These are phyloP conservation scores for Ormyrus pomaceus DNA, from an alignment of 2,888 invertebrate species.

Conservation along the genomic window DNA sequence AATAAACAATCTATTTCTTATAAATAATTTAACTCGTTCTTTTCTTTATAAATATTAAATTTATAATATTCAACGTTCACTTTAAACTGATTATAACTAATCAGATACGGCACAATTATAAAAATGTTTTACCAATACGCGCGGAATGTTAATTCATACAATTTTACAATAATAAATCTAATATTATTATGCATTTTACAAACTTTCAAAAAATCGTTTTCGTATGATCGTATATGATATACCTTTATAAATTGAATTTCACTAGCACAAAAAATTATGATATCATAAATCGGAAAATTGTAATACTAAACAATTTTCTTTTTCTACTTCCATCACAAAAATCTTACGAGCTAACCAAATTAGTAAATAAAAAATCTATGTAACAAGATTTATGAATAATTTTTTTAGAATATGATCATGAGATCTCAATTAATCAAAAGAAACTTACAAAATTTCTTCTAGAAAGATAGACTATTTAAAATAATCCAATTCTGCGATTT, in stretches of 20 bases:
- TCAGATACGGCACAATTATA: slow-evolving; percentile 13
- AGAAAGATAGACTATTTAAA: slow-evolving; percentile 38
- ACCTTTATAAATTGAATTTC: slow-evolving; percentile 12
- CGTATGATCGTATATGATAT: background rate
- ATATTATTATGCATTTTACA: slow-evolving; percentile 21
- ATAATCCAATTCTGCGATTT: background rate
- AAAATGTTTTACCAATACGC: slow-evolving; percentile 23
- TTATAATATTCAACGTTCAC: slow-evolving; percentile 15
- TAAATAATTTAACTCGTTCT: slow-evolving; percentile 20
- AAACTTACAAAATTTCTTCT: slow-evolving; percentile 35
- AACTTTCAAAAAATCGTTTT: slow-evolving; percentile 28
- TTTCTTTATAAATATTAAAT: slow-evolving; percentile 27
- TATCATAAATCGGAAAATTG: background rate
- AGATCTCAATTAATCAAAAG: slow-evolving; percentile 25
- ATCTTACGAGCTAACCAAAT: slow-evolving; percentile 24
- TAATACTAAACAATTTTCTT: slow-evolving; percentile 14
- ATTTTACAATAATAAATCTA: slow-evolving; percentile 30
- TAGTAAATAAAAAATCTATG: slow-evolving; percentile 40
- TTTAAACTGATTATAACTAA: background rate
- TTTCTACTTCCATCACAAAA: slow-evolving; percentile 24
- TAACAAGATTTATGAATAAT: slow-evolving; percentile 29
- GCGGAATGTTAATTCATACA: slow-evolving; percentile 16
- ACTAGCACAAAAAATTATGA: slow-evolving; percentile 25
- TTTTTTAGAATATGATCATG: slow-evolving; percentile 20
- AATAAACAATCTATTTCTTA: slow-evolving; percentile 8